Base-by-base conservation (phyloP, 2,797 vertebrate genomes). In the Chaunax sp. region DNA sequence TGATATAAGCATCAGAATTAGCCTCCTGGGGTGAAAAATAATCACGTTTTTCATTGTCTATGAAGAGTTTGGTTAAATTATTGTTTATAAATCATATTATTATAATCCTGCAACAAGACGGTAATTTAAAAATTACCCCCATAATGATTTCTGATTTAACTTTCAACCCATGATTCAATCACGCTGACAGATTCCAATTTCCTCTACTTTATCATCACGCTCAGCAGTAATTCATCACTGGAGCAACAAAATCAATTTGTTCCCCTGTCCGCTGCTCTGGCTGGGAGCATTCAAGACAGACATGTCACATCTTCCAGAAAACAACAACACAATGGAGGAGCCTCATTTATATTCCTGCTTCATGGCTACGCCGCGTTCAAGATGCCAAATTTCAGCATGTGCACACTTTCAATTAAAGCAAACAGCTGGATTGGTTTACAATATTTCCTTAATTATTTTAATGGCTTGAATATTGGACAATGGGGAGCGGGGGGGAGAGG, bases 401-500 rank as follows among this genome's bases (percentile, higher is more conserved):
- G 79, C 82, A 83, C 85, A 87, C 86, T 91, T 89, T 89, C 89
- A 91, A 90, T 91, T 90, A 92, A 89, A 87, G 83, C 88, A 87
- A 91, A 91, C 90, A 91, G 87, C 91, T 92, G 90, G 91, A 93
- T 89, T 89, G 87, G 81, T 91, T 91, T 89, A 89, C 90, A 92
- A 91, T 92, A 91, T 92, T 90, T 91, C 84, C 91, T 91, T 92
- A 90, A 93, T 92, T 91, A 92, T 92, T 93, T 89, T 90, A 93
- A 92, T 91, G 85, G 87, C 83, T 87, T 78, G 86, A 88, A 90
- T 89, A 92, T 92, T 90, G 86, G 78, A 89, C 89, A 90, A 90
- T 90, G 81, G 86, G 83, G 84, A 86, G 75, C 80, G 76, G 76
- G 78, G 28, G 80, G 84, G 84, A 82, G 85, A 80, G 85, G 87